These are phyloP conservation scores for Tetramorium parvispinum DNA, from an alignment of 1,140 invertebrate genomes.

Conservation along the genomic window DNA sequence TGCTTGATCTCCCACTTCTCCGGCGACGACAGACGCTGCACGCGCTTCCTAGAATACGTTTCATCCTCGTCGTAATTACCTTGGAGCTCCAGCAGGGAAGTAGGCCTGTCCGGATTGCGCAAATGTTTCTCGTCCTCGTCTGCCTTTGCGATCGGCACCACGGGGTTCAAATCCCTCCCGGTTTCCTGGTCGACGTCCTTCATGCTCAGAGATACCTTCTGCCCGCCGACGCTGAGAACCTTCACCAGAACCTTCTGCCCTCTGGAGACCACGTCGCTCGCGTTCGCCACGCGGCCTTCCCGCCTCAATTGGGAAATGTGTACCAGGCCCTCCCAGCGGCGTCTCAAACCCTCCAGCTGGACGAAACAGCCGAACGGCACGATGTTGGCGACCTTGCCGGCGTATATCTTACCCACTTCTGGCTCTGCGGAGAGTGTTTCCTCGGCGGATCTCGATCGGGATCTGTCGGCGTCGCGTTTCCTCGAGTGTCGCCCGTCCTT, in stretches of 20 bases:
- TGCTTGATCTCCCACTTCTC: constrained; percentile 96
- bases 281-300: constrained; percentile 97
- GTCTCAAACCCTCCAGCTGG: constrained; percentile 95
- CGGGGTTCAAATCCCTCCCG: constrained; percentile 97
- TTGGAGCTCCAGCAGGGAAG: constrained; percentile 90
- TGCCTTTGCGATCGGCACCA: constrained; percentile 78
- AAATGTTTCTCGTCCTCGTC: constrained; percentile 90
- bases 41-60: constrained; percentile 91
- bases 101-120: constrained; percentile 95
- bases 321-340: constrained; percentile 97
- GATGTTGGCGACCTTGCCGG: constrained; percentile 97
- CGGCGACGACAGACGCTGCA: constrained; percentile 97
- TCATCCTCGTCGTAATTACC: constrained; percentile 91
- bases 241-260: constrained; percentile 96
- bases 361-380: constrained; percentile 99
- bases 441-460: constrained; percentile 77
- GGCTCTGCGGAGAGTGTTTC: constrained; percentile 82
- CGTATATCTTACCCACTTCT: constrained; percentile 92
- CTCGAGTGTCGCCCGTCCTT: constrained; percentile 64
- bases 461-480: constrained; percentile 68
- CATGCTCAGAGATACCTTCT: constrained; percentile 98
- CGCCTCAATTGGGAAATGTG: constrained; percentile 98
- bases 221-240: constrained; percentile 95
- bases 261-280: constrained; percentile 96
- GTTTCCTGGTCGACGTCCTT: constrained; percentile 99